Percentiles rank a stretch among this genome's conserved stretches.
Conservation (phyloP, 1,140 invertebrate genomes). For the Zaprionus ornatus region DNA sequence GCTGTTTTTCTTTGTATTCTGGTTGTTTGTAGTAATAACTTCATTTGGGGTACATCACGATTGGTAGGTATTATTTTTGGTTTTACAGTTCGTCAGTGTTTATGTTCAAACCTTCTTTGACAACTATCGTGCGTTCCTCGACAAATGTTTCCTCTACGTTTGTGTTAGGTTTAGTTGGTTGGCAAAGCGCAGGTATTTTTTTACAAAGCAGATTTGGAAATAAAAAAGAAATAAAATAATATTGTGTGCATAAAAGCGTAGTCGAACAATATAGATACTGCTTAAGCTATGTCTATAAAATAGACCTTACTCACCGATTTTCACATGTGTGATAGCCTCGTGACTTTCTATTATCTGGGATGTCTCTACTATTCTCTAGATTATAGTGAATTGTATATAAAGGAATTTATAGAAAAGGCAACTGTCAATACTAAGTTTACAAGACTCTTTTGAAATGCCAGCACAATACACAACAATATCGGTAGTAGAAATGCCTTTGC, state of each 20-base stretch:
- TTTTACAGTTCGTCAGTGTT: slow-evolving; percentile 80
- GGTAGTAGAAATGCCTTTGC: slow-evolving; percentile 53
- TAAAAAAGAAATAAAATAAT: slow-evolving; percentile 61
- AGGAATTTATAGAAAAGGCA: slow-evolving; percentile 50
- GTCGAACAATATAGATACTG: background rate
- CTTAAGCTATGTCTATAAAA: background rate
- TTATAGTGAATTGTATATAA: slow-evolving; percentile 58
- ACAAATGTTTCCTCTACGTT: slow-evolving; percentile 83
- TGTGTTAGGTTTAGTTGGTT: slow-evolving; percentile 53
- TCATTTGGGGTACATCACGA: slow-evolving; percentile 68
- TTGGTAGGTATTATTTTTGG: slow-evolving; percentile 61
- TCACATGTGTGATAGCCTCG: slow-evolving; percentile 82
- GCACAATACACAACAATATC: background rate
- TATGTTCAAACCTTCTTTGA: slow-evolving; percentile 83
- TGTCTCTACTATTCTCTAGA: slow-evolving; percentile 83
- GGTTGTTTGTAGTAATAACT: slow-evolving; percentile 39
- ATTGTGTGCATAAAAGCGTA: slow-evolving; percentile 11
- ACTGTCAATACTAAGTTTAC: slow-evolving; percentile 40
- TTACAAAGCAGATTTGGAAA: slow-evolving; percentile 65
- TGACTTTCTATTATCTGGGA: slow-evolving; percentile 81
- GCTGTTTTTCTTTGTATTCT: slow-evolving; percentile 9
- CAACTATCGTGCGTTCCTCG: slow-evolving; percentile 82
- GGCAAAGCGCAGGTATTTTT: slow-evolving; percentile 63
- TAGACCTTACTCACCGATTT: slow-evolving; percentile 75
- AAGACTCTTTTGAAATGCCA: slow-evolving; percentile 2